These are phyloP conservation scores for Lepidocolaptes lacrymiger DNA, from an alignment of 2,797 vertebrate genomes.

Conservation along the genomic window DNA sequence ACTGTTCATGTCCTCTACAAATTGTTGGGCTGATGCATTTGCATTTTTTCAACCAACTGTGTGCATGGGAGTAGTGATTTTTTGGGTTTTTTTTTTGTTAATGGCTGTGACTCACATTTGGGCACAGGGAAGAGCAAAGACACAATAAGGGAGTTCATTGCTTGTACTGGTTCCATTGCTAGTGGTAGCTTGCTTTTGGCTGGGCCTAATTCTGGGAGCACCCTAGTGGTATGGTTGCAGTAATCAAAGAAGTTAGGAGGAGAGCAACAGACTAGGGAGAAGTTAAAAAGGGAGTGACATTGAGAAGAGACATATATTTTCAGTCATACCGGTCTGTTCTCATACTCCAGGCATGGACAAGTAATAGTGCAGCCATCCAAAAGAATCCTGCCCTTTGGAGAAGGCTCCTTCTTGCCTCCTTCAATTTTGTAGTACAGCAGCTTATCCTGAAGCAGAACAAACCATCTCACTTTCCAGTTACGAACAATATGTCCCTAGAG, in stretches of 20 bases:
- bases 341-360: conserved; percentile 90
- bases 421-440: conserved; percentile 92
- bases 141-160: neutral
- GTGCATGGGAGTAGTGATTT: neutral
- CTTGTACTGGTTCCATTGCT: neutral
- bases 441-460: conserved; percentile 86
- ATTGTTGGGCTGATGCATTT: neutral
- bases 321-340: conserved; percentile 88
- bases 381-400: conserved; percentile 86
- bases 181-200: neutral
- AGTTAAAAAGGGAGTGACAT: neutral
- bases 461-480: conserved; percentile 97
- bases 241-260: neutral
- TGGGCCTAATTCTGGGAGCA: neutral
- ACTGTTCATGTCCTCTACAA: neutral
- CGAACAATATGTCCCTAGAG: conserved; percentile 90
- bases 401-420: conserved; percentile 83
- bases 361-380: conserved; percentile 86
- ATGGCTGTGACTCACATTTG: neutral
- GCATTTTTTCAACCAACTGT: neutral
- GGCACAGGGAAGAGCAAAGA: neutral
- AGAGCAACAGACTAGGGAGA: neutral
- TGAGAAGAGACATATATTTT: neutral
- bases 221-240: neutral
- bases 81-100: rapidly evolving